Base-by-base conservation (phyloP, 2,113 vertebrate species). In the Apteryx owenii region DNA sequence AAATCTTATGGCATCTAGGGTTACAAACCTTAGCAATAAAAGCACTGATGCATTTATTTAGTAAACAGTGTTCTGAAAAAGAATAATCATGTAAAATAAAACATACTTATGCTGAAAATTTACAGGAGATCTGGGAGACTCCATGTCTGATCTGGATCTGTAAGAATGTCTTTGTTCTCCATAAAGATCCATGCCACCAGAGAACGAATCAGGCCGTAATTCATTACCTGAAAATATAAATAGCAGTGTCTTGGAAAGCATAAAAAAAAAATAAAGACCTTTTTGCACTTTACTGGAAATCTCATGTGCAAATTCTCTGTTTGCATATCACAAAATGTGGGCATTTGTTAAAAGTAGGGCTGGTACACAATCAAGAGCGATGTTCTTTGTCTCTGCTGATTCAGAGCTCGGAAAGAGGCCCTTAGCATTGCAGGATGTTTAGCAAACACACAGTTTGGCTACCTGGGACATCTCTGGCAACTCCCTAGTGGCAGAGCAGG, bases 81-180 rank as follows among this genome's bases (percentile, higher is more conserved):
- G 9, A 82, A 61, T 22, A 88, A 33, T 28, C 20, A 53, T 31
- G 44, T 71, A 56, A 83, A 87, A 64, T 38, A 51, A 17, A 85
- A 90, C 10, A 23, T 94, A 99, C 98, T 99, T 98, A 92, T 98
- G 98, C 1, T 98, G 98, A 76, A 98, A 98, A n/a, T 97, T 98
- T 89, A 98, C 69, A 62, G 98, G 98, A 40, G 98, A 99, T 92
- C 98, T 97, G 53, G 98, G 98, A 42, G 98, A 99, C 70, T 99
- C 99, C n/a, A 98, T 98, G 81, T 98, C 99, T 84, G 98, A 99
- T 65, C 99, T 98, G 44, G 99, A 98, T 62, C 99, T 98, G 62
- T 98, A 83, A 36, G 95, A 92, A 36, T 98, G 98, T 83, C 98
- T 98, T 54, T 98, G 98, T 7, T 99, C 99, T 96, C 98, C 98